Evolutionary conservation across 2,888 invertebrate species (phyloP).

Genomic region (Lepidochitona cinerea): DNA sequence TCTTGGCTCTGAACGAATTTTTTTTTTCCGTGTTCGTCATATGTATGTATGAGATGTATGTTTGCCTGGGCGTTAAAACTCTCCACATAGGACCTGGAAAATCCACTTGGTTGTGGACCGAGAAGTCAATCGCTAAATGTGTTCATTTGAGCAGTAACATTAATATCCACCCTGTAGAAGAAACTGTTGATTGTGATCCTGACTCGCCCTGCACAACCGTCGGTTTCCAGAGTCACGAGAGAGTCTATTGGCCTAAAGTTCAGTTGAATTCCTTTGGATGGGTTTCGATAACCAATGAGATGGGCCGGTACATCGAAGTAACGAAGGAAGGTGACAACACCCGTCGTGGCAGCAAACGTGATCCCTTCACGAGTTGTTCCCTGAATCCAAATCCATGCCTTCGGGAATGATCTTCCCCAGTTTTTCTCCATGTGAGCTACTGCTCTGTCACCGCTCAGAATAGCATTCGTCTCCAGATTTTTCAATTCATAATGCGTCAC

Average conservation of each 20-base stretch:
- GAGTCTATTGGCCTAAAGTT: constrained; percentile 50
- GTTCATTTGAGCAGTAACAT: constrained; percentile 16
- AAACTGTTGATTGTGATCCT: constrained; percentile 30
- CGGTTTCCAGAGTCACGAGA: constrained; percentile 20
- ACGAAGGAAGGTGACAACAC: constrained; percentile 38
- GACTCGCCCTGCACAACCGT: constrained; percentile 44
- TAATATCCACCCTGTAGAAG: constrained; percentile 32
- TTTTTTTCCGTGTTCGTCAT: too few species aligned
- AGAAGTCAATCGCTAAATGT: constrained; percentile 51
- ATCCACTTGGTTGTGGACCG: constrained; percentile 49
- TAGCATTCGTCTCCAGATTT: constrained; percentile 26
- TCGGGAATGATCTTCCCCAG: constrained; percentile 57
- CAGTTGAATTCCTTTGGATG: constrained; percentile 30
- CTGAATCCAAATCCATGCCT: constrained; percentile 57
- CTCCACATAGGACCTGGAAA: constrained; percentile 45
- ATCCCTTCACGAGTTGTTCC: constrained; percentile 34
- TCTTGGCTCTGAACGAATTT: too few species aligned
- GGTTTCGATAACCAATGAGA: constrained; percentile 53
- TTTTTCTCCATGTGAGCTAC: constrained; percentile 55
- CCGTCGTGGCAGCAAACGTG: constrained; percentile 47
- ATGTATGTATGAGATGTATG: too few species aligned
- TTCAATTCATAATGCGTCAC: constrained; percentile 35
- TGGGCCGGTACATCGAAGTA: constrained; percentile 39
- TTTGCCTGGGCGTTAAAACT: too few species aligned
- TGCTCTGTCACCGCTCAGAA: constrained; percentile 22